These are phyloP conservation scores for Rana temporaria DNA, from an alignment of 2,113 vertebrate species.

Conservation along the genomic window DNA sequence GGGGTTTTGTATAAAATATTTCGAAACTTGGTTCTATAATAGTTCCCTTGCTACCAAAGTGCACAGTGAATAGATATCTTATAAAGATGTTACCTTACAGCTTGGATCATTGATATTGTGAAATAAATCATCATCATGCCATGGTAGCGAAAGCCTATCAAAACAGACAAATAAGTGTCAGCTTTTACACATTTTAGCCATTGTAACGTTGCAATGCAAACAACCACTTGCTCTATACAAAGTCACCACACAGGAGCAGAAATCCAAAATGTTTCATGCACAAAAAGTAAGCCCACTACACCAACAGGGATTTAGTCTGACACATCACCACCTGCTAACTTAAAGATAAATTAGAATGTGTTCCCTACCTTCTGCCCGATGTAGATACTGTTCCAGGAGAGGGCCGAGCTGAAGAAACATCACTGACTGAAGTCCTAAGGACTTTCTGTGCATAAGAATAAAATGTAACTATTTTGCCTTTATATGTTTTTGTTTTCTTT, in stretches of 20 bases:
- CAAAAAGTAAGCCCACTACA: no score
- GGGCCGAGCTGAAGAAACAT: slow-evolving; percentile 22
- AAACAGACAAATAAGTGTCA: not conserved
- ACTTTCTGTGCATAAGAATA: slow-evolving; percentile 14
- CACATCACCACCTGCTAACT: not conserved
- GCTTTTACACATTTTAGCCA: not conserved
- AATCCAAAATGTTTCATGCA: not conserved
- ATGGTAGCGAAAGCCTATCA: slow-evolving; percentile 72
- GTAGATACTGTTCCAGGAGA: slow-evolving; percentile 16
- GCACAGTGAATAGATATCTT: not conserved
- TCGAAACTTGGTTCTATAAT: not conserved
- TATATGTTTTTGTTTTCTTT: no score
- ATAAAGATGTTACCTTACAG: slow-evolving; percentile 79
- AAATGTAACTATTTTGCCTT: not conserved
- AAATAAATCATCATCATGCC: slow-evolving; percentile 80
- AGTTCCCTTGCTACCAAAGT: not conserved
- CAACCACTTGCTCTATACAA: no score
- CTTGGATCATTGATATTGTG: slow-evolving; percentile 73
- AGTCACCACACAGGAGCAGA: not conserved
- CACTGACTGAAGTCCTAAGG: slow-evolving; percentile 6
- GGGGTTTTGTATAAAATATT: no score
- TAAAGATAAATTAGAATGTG: not conserved
- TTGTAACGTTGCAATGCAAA: not conserved
- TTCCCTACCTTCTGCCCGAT: slow-evolving; percentile 36
- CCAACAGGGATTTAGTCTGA: not conserved